Conservation (phyloP, 2,797 vertebrate genomes). For the Dendrocincla fuliginosa region DNA sequence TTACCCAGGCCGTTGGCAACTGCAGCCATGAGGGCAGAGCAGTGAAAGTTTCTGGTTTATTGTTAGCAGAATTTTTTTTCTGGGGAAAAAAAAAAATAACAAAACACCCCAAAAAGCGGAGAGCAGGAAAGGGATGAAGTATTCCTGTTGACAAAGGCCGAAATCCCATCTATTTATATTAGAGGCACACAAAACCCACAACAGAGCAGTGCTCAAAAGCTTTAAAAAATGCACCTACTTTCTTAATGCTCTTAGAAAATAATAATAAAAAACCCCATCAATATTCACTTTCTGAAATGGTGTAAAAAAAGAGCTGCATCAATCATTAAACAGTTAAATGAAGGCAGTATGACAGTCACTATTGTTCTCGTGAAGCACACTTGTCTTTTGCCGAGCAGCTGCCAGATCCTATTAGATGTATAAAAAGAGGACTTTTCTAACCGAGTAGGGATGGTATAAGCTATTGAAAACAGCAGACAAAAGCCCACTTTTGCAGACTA, state of each 20-base stretch:
- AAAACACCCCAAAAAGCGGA: background rate
- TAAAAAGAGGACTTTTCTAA: conserved; percentile 66
- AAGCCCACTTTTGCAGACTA: conserved; percentile 61
- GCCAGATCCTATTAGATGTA: conserved; percentile 71
- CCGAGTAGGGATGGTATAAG: conserved; percentile 39
- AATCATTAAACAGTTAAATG: conserved; percentile 69
- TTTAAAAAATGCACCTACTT: conserved; percentile 48
- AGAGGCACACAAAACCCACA: conserved; percentile 40
- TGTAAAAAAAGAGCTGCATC: conserved; percentile 52
- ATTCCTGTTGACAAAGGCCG: conserved; percentile 38
- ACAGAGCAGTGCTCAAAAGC: conserved; percentile 37
- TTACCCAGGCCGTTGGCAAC: conserved; percentile 35
- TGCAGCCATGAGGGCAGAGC: background rate
- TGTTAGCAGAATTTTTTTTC: background rate
- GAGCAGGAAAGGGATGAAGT: conserved; percentile 8
- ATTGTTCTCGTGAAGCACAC: conserved; percentile 64
- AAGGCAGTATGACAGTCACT: conserved; percentile 61
- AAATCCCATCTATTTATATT: conserved; percentile 52
- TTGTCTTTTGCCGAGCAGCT: conserved; percentile 74
- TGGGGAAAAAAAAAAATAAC: background rate
- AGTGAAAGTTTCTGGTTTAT: conserved; percentile 17
- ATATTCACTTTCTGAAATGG: conserved; percentile 36
- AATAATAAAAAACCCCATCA: conserved; percentile 36
- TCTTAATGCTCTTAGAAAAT: conserved; percentile 62
- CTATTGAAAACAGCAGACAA: conserved; percentile 70